Percentiles rank a stretch among this genome's conserved stretches.
phyloP scores from a whole-genome alignment of 2,797 vertebrate species.

The Parotocinclus haroldoi region DNA sequence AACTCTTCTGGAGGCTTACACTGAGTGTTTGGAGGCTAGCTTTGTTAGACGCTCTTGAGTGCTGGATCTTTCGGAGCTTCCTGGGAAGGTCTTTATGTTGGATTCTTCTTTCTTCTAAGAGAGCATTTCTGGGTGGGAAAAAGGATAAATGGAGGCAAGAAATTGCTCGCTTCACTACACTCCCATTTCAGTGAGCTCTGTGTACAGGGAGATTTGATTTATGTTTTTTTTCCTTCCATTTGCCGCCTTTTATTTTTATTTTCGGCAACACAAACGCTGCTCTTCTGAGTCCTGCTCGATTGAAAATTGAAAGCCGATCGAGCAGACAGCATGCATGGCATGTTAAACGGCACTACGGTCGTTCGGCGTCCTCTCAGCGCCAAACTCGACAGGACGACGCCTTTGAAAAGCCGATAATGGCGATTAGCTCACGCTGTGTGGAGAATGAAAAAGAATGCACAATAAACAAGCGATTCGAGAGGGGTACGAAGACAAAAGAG shows the following conservation, averaged over 20 bases:
- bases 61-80: neutral
- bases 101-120: conserved; percentile 20
- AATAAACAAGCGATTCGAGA: conserved; percentile 50
- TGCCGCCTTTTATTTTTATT: conserved; percentile 20
- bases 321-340: conserved; percentile 38
- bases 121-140: conserved; percentile 3
- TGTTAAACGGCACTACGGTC: conserved; percentile 50
- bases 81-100: too few relatives aligned
- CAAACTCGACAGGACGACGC: conserved; percentile 43
- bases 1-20: neutral
- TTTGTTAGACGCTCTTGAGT: neutral
- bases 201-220: conserved; percentile 41
- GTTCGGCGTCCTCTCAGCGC: conserved; percentile 42
- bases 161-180: conserved; percentile 16
- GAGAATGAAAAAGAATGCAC: conserved; percentile 59
- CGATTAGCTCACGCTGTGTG: conserved; percentile 47
- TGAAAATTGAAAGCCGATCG: conserved; percentile 49
- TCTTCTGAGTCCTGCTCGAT: conserved; percentile 43
- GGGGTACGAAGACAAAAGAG: conserved; percentile 21
- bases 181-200: conserved; percentile 14
- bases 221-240: conserved; percentile 21
- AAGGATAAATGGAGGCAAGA: conserved; percentile 1
- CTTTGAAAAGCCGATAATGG: conserved; percentile 44
- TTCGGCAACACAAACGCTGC: conserved; percentile 31
- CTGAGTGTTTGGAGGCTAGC: neutral